phyloP scores from a whole-genome alignment of 2,888 invertebrate genomes.

The Tipula confusa region DNA sequence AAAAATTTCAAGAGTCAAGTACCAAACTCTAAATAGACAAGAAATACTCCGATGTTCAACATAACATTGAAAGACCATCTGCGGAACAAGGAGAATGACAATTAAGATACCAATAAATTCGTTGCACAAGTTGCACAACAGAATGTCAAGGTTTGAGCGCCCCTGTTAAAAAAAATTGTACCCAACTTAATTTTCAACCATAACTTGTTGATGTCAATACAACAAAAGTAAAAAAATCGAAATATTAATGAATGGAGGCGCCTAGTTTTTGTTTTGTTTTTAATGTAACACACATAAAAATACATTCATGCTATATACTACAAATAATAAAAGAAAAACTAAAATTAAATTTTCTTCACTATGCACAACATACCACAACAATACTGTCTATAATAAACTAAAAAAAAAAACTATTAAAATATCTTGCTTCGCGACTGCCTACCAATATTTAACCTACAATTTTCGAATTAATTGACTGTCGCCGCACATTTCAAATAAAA shows the following conservation, averaged over 20 bases:
- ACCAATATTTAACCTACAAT: not conserved
- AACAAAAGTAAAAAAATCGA: not conserved
- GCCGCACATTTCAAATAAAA: not conserved
- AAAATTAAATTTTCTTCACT: not conserved
- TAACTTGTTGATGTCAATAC: not conserved
- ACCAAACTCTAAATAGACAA: too few relatives aligned
- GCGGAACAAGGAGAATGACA: too few relatives aligned
- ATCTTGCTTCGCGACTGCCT: not conserved
- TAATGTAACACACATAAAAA: not conserved
- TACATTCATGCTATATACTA: not conserved
- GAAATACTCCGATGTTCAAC: too few relatives aligned
- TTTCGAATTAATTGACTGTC: conserved; percentile 15
- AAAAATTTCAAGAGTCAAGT: too few relatives aligned
- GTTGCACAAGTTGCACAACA: too few relatives aligned
- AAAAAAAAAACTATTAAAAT: not conserved
- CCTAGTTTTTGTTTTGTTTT: not conserved
- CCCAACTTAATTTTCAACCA: too few relatives aligned
- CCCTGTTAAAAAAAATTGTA: too few relatives aligned
- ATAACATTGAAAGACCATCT: too few relatives aligned
- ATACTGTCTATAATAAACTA: too few relatives aligned
- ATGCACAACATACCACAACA: not conserved
- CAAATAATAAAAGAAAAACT: not conserved
- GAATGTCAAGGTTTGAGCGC: too few relatives aligned
- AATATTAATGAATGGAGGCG: not conserved
- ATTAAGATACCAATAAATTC: too few relatives aligned